Evolutionary conservation across 1,140 invertebrate genomes (phyloP), one percentile per base, ranked within the genome.

Genomic region (Dreissena rostriformis): DNA sequence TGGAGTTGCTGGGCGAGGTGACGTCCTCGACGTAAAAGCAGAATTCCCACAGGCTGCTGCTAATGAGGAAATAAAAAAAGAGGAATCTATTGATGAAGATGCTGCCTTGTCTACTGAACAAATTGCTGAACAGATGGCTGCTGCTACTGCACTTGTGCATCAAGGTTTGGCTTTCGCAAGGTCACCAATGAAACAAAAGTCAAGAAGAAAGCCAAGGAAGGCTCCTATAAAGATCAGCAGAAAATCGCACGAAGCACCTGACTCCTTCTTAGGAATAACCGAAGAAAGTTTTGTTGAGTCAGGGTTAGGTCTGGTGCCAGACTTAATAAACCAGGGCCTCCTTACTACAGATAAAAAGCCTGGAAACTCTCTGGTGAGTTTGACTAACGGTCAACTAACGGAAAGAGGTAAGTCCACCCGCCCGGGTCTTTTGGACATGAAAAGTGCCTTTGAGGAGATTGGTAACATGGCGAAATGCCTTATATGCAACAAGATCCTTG

Each of bases 381-480:
- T 61, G 17, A 61, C 57, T n/a, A 61, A 61, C 22, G 22, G 57
- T 2, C 12, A 19, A 57, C 17, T n/a, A 6, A 19, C 4, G 2
- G 22, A 61, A 61, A 24, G 57, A 61, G 22, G 57, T 24, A 61
- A 61, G 57, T 61, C 57, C 22, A 24, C 17, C 12, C 17, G 22
- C 17, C 22, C 22, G 22, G 57, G 57, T 61, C 57, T 61, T 61
- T n/a, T 61, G 57, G 80, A 82, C 55, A 82, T 82, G 80, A 82
- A 84, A 78, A 68, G 74, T 49, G 82, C 82, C 39, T 84, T 84
- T 72, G 74, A 72, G 17, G 82, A 84, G 65, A 84, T 84, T 65
- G 82, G 82, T 29, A 77, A 84, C 39, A 84, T 84, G 82, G 82
- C 82, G 0, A 84, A 84, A 61, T 84, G 82, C 57, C 67, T 84